Evolutionary conservation across 2,888 invertebrate species (phyloP).

Genomic region (Archips xylosteana): DNA sequence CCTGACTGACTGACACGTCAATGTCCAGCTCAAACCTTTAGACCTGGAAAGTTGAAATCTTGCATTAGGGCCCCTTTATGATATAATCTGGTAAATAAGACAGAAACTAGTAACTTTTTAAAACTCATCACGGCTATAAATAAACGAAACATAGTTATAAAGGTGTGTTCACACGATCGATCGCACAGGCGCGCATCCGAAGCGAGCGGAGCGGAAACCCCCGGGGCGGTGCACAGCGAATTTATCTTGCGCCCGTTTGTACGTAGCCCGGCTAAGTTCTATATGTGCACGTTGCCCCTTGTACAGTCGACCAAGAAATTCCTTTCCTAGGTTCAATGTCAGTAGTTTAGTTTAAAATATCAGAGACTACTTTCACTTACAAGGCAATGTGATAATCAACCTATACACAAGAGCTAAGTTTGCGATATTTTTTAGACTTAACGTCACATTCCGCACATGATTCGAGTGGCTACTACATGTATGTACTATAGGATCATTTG

Average conservation of each 20-base stretch:
- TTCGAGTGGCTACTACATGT: no score
- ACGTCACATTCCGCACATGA: not conserved
- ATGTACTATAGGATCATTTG: no score
- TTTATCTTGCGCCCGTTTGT: constrained; percentile 72
- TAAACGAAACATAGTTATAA: constrained; percentile 63
- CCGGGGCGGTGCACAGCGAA: constrained; percentile 72
- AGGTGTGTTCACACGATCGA: constrained; percentile 78
- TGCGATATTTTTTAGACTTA: constrained; percentile 7
- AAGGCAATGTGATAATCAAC: no score
- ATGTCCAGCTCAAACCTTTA: no score
- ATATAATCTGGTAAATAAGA: not conserved
- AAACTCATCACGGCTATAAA: constrained; percentile 48
- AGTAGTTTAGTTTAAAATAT: no score
- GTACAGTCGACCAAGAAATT: not conserved
- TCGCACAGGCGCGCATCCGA: constrained; percentile 70
- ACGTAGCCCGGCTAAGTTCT: constrained; percentile 57
- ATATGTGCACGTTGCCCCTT: constrained; percentile 37
- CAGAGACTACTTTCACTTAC: no score
- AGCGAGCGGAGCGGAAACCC: constrained; percentile 76
- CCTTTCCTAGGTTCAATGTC: no score
- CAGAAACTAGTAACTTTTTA: not conserved
- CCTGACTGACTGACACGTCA: no score
- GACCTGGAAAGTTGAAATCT: not conserved
- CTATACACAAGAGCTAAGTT: not conserved
- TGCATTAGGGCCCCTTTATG: not conserved